Conservation (phyloP, 1,140 invertebrate species). For the Ptiloglossa arizonensis region DNA sequence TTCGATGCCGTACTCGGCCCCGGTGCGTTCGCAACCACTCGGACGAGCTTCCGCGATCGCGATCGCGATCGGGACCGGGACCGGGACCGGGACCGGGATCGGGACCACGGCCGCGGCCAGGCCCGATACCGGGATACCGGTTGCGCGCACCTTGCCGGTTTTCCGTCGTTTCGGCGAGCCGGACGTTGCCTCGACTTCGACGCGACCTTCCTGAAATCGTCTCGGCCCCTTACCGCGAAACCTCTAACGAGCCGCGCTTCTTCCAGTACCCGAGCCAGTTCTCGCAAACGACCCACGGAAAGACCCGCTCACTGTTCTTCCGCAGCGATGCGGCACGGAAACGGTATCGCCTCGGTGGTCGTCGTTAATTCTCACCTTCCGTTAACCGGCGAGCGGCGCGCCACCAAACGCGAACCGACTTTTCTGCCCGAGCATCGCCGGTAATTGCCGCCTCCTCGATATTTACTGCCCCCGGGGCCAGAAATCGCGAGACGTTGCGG, state of each 20-base stretch:
- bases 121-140: too few relatives aligned
- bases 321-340: slow-evolving; percentile 64
- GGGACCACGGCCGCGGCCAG: too few relatives aligned
- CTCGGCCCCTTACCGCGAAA: neutral
- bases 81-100: too few relatives aligned
- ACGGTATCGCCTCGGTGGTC: slow-evolving; percentile 63
- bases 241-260: slow-evolving; percentile 23
- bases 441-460: slow-evolving; percentile 53
- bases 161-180: too few relatives aligned
- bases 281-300: slow-evolving; percentile 43
- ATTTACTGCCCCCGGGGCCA: slow-evolving; percentile 1
- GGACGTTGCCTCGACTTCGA: too few relatives aligned
- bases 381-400: slow-evolving; percentile 30
- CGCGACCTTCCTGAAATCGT: neutral
- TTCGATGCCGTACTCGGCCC: neutral
- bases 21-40: neutral
- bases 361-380: slow-evolving; percentile 68
- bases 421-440: slow-evolving; percentile 55
- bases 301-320: slow-evolving; percentile 53
- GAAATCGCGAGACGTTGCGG: neutral
- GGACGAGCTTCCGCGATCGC: neutral
- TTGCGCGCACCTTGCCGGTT: too few relatives aligned
- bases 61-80: too few relatives aligned
- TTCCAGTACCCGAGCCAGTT: slow-evolving; percentile 20
- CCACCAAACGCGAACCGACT: slow-evolving; percentile 40